Percentiles rank a stretch among this genome's conserved stretches.
Evolutionary conservation across 1,140 invertebrate species (phyloP).

Genomic region (Artemia franciscana): DNA sequence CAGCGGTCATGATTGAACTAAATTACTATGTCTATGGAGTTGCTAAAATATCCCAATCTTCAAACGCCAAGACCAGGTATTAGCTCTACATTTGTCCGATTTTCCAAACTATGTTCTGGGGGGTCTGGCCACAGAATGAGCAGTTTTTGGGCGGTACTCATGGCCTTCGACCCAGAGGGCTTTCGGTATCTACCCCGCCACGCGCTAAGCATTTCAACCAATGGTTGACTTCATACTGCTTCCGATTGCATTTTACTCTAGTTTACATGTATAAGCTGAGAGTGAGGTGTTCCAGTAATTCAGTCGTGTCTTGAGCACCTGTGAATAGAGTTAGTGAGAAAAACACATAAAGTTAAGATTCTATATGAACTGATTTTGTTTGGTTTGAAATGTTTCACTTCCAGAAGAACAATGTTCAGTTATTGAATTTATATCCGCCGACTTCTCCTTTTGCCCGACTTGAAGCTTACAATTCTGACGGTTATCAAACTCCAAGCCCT

Average conservation of each 20-base stretch:
- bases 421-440: not conserved
- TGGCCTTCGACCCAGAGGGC: not conserved
- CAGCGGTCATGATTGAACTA: not conserved
- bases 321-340: not conserved
- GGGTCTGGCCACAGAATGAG: not conserved
- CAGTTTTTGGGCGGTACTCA: not conserved
- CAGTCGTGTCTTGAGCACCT: not conserved
- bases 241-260: not conserved
- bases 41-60: not conserved
- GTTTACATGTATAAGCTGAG: not conserved
- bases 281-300: not conserved
- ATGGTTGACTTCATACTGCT: not conserved
- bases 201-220: not conserved
- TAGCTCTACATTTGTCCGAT: not conserved
- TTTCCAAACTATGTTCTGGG: not conserved
- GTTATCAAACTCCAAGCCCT: constrained; percentile 9
- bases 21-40: not conserved
- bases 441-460: not conserved
- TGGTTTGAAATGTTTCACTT: not conserved
- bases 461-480: constrained; percentile 6
- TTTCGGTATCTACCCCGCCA: not conserved
- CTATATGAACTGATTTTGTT: not conserved
- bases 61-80: not conserved
- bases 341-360: not conserved
- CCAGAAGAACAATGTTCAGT: not conserved